Evolutionary conservation across 2,797 vertebrate genomes (phyloP).

Genomic region (Diplodus puntazzo): DNA sequence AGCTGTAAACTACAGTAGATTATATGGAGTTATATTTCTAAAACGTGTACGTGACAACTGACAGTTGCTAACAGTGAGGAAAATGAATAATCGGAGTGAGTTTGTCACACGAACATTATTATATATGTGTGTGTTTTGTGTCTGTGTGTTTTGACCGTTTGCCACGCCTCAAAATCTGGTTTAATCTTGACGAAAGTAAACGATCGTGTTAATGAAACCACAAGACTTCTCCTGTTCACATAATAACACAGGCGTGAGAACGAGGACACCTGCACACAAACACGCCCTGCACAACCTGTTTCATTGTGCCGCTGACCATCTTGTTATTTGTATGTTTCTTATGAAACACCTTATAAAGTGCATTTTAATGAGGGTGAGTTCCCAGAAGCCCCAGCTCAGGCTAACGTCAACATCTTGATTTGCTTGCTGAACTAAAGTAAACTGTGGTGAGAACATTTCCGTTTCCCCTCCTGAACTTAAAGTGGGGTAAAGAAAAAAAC

Average conservation of each 20-base stretch:
- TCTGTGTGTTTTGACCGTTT: neutral
- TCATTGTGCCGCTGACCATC: neutral
- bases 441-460: neutral
- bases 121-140: neutral
- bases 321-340: neutral
- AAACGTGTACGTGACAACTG: too few relatives aligned
- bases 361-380: neutral
- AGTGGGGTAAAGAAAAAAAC: neutral
- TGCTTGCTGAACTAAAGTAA: neutral
- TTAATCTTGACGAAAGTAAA: neutral
- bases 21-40: too few relatives aligned
- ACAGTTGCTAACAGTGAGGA: too few relatives aligned
- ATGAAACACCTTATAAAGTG: neutral
- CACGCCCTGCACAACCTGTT: constrained; percentile 17
- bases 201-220: neutral
- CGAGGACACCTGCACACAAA: neutral
- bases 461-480: neutral
- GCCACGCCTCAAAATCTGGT: constrained; percentile 10
- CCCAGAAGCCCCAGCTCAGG: neutral
- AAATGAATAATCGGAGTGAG: too few relatives aligned
- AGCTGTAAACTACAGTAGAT: too few relatives aligned
- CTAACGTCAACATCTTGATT: neutral
- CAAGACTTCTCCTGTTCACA: neutral
- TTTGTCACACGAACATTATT: too few relatives aligned
- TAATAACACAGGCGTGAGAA: neutral